Evolutionary conservation across 1,140 invertebrate species (phyloP), one percentile per base, ranked within the genome.

Genomic region (Drosophila eugracilis): DNA sequence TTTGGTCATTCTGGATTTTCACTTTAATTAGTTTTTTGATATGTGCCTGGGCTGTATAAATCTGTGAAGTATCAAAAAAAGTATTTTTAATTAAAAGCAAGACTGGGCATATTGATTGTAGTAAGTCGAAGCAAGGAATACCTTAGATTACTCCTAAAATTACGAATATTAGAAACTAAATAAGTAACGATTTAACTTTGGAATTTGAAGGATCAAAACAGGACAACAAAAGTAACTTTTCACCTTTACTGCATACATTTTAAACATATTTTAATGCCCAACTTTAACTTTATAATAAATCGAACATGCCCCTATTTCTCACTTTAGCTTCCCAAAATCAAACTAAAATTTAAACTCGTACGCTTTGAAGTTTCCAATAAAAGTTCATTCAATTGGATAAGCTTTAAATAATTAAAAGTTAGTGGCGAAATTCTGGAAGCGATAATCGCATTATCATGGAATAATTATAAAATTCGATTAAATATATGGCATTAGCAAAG

Each of bases 391-490:
- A 63, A 60, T 44, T 60, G 37, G 17, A 60, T 19, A 15, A 19
- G 26, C 37, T 7, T 26, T 44, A 28, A 67, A 66, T 67, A 67
- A 67, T 66, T 66, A 26, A 34, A 66, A 66, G 12, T 50, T 19
- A 50, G 26, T 26, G 36, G 15, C 24, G 12, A 66, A 26, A 66
- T 41, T 15, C 44, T 52, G 24, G 12, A 59, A 42, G 60, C 30
- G 36, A 67, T 67, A 67, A 67, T 67, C 59, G 34, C 24, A 67
- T 67, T 67, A 67, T 26, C 44, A 24, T 5, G 12, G 12, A 26
- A 41, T 52, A 66, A 67, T 67, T 67, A 66, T 52, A 50, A 67
- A 67, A 67, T 67, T 67, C n/a, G 28, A 67, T 67, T 52, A 52
- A 66, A 34, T 52, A 44, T 15, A 22, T 5, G 2, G 60, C 15